phyloP scores from a whole-genome alignment of 2,888 invertebrate genomes.

The Eugnorisma glareosa region DNA sequence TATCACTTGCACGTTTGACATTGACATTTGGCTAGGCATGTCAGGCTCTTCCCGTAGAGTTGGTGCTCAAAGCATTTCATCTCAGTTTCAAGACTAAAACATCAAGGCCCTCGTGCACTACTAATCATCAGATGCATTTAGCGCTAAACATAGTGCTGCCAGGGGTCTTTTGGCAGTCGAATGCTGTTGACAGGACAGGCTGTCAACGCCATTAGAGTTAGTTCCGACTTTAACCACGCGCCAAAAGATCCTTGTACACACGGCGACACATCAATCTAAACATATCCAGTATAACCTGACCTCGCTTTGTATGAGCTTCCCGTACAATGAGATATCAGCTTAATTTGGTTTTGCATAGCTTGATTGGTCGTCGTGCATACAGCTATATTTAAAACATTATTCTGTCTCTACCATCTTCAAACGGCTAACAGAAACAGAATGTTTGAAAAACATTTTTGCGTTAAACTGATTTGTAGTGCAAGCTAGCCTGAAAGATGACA shows the following conservation, averaged over 20 bases:
- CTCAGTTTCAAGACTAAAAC: constrained; percentile 20
- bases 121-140: neutral
- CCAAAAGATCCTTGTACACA: neutral
- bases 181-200: neutral
- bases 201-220: neutral
- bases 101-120: neutral
- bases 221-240: neutral
- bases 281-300: too few species aligned
- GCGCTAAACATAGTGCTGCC: neutral
- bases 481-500: neutral
- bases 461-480: neutral
- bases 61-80: constrained; percentile 56
- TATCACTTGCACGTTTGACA: constrained; percentile 60
- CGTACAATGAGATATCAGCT: too few species aligned
- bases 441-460: neutral
- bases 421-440: neutral
- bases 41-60: constrained; percentile 41
- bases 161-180: neutral
- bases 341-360: too few species aligned
- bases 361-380: neutral
- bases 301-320: too few species aligned
- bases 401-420: neutral
- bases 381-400: neutral
- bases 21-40: constrained; percentile 59
- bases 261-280: too few species aligned